Percentiles rank a stretch among this genome's conserved stretches.
These are phyloP conservation scores for Dipodomys spectabilis DNA, from an alignment of 2,113 vertebrate genomes.

Conservation along the genomic window DNA sequence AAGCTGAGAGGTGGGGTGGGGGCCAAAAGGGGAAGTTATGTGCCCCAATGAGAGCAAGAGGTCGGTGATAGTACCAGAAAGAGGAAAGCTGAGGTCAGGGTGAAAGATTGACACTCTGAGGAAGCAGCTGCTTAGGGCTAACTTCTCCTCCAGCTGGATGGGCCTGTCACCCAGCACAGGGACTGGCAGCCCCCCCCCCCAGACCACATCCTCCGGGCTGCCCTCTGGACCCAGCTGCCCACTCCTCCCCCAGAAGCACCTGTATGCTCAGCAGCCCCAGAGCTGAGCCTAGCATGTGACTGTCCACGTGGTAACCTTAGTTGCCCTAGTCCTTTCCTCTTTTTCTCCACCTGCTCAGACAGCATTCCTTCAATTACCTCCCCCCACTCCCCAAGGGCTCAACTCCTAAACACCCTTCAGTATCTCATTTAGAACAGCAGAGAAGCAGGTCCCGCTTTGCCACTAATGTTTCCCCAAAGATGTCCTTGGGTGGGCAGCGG, in stretches of 20 bases:
- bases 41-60: not conserved
- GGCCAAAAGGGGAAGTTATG: not conserved
- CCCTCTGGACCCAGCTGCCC: not conserved
- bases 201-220: conserved; percentile 48
- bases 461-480: not conserved
- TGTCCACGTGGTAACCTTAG: not conserved
- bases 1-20: not conserved
- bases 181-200: not conserved
- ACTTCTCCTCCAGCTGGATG: not conserved
- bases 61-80: conserved; percentile 27
- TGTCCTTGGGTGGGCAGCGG: not conserved
- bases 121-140: conserved; percentile 58
- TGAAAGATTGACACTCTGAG: not conserved
- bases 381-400: not conserved
- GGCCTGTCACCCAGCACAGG: not conserved
- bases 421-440: not conserved
- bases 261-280: conserved; percentile 20
- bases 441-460: not conserved
- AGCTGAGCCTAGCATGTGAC: not conserved
- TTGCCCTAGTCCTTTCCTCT: not conserved
- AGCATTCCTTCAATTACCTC: not conserved
- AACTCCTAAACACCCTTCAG: not conserved
- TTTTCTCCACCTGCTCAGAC: too few species aligned
- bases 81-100: not conserved
- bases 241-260: conserved; percentile 14